Conservation (phyloP, 2,888 invertebrate genomes). For the Oscheius myriophilus region DNA sequence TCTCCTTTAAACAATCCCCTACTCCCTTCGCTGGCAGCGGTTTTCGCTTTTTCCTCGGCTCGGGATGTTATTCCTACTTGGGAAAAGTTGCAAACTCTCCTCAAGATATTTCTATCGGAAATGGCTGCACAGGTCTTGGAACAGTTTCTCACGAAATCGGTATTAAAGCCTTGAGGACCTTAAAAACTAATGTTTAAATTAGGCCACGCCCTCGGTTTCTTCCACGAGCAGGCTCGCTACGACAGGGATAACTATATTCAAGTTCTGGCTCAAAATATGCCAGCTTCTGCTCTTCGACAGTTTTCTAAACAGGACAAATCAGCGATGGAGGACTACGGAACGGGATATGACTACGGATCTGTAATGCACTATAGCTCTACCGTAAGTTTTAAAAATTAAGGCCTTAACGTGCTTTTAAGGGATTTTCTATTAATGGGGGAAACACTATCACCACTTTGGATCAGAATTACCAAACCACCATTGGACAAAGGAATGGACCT, state of each 20-base stretch:
- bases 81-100: conserved; percentile 44
- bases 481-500: conserved; percentile 62
- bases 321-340: conserved; percentile 57
- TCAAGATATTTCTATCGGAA: conserved; percentile 63
- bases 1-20: conserved; percentile 49
- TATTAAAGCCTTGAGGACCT: conserved; percentile 7
- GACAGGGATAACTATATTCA: conserved; percentile 66
- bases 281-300: conserved; percentile 44
- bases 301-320: conserved; percentile 57
- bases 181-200: conserved; percentile 2
- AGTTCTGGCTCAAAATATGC: conserved; percentile 59
- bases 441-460: conserved; percentile 59
- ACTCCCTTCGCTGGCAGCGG: conserved; percentile 25
- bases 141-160: conserved; percentile 69
- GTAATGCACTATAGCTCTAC: conserved; percentile 67
- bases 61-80: conserved; percentile 65
- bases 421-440: background rate
- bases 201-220: conserved; percentile 68
- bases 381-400: conserved; percentile 33
- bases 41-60: conserved; percentile 51
- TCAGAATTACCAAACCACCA: conserved; percentile 60
- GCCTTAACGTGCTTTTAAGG: background rate
- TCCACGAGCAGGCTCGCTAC: conserved; percentile 66
- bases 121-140: conserved; percentile 60
- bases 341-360: conserved; percentile 64